Base-by-base conservation (phyloP, 2,113 vertebrate species). In the Potamarius usumacintae region DNA sequence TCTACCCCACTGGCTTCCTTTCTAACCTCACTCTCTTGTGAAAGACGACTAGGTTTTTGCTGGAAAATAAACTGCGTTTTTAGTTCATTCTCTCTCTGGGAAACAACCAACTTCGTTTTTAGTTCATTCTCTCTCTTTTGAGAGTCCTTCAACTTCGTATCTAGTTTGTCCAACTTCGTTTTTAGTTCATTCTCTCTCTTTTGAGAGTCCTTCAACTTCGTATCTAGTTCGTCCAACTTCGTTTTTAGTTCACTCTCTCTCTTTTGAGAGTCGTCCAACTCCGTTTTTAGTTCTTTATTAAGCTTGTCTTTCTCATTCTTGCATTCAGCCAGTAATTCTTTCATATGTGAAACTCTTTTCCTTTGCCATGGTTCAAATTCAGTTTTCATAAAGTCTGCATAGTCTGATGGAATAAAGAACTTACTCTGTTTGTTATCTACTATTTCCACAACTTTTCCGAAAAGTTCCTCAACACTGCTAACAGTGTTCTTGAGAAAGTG, bases 331-430 rank as follows among this genome's bases (percentile, higher is more conserved):
- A 72, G 69, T 18, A 72, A 8, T 5, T 2, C 0, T 11, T 67
- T 30, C 4, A 67, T 67, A 67, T 5, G 0, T 67, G 4, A 67
- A 72, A 60, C 42, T 57, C 34, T 17, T 25, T 22, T 58, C 10
- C 10, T 60, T 85, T 62, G 55, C 67, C 55, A 85, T n/a, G 10
- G 4, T 57, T 65, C 20, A 82, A 58, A 85, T 72, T 22, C 10
- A 9, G 7, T 30, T 84, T 58, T n/a, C 83, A 85, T 74, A 20
- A 77, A 14, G 0, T 60, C 25, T 85, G 34, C 71, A 62, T 50
- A 76, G 2, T 10, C 18, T 30, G 27, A 8, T 55, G 69, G 84
- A 76, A 85, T 42, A 76, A 85, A 85, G 71, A 85, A 85, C 30
- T 57, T 18, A 34, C 34, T 34, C 34, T 34, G 34, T 14, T 27